phyloP scores from a whole-genome alignment of 2,888 invertebrate species.

The Drosophila histrio region DNA sequence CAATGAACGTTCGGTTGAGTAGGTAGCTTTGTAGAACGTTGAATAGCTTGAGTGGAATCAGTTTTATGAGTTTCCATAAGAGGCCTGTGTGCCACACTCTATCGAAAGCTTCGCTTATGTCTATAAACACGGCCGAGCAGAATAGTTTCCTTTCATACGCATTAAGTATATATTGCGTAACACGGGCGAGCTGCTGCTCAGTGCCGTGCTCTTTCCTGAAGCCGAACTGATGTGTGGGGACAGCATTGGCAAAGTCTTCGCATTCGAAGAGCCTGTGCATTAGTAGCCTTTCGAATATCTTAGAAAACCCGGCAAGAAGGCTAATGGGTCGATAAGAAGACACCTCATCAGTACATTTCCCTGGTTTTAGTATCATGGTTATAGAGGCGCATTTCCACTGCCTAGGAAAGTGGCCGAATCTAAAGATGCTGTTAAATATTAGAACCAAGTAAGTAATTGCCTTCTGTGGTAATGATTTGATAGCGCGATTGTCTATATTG shows the following conservation, averaged over 20 bases:
- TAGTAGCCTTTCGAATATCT: constrained; percentile 3
- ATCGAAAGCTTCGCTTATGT: constrained; percentile 1
- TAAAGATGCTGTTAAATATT: neutral
- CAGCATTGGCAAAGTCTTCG: neutral
- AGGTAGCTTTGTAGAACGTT: neutral
- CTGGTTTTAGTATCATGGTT: neutral
- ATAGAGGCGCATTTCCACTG: constrained; percentile 13
- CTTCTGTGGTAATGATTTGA: neutral
- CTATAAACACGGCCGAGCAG: neutral
- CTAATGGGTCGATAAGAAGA: constrained; percentile 12
- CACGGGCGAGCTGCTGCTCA: neutral
- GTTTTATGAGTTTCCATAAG: neutral
- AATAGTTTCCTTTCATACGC: neutral
- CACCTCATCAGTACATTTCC: neutral
- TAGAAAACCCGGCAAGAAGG: neutral
- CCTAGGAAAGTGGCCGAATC: neutral
- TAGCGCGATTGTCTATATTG: neutral
- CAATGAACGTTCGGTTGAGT: neutral
- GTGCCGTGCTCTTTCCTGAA: neutral
- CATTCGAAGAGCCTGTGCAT: neutral
- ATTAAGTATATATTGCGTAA: neutral
- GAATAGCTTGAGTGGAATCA: neutral
- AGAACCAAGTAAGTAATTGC: neutral
- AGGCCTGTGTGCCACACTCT: constrained; percentile 11
- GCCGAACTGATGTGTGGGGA: neutral